Base-by-base conservation (phyloP, 2,113 vertebrate genomes). In the Passer montanus region DNA sequence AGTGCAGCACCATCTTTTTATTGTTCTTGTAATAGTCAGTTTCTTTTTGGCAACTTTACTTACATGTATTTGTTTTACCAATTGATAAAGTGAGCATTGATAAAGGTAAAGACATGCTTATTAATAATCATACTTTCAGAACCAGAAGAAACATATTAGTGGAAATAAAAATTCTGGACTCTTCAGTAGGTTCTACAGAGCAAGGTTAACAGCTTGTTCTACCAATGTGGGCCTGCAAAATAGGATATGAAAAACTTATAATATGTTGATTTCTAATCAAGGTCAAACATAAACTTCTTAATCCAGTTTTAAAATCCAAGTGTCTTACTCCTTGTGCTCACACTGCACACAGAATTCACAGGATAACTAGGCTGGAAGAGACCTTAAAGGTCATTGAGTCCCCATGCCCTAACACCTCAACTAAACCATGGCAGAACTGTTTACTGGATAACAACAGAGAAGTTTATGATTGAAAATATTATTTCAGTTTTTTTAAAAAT, bases 401-500 rank as follows among this genome's bases (percentile, higher is more conserved):
- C 43, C 15, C 43, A 43, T 16, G 43, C 43, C 43, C 43, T 43
- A 17, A 43, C 43, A 43, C 43, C 43, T 16, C 43, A 14, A 43
- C 43, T 43, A 43, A 43, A 43, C 43, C 43, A 43, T 15, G 43
- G 43, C 55, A 47, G n/a, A n/a, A n/a, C n/a, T n/a, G n/a, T 80
- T 52, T 69, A 20, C 10, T 84, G 23, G 37, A 49, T 84, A 90
- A 53, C 2, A 76, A 13, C 11, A 69, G 6, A n/a, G 11, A 70
- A 46, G 6, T 43, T 58, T 76, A 44, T 66, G 39, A 62, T 30
- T 62, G 5, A 20, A 67, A 10, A 39, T 69, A 60, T 28, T 46
- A 46, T 72, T 49, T 68, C 2, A 16, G 4, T 43, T 24, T n/a
- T 59, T 77, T 56, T 5, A 0, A 46, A 0, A 67, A 62, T 69